These are phyloP conservation scores for Cheilosia variabilis DNA, from an alignment of 2,888 invertebrate genomes.

Conservation along the genomic window DNA sequence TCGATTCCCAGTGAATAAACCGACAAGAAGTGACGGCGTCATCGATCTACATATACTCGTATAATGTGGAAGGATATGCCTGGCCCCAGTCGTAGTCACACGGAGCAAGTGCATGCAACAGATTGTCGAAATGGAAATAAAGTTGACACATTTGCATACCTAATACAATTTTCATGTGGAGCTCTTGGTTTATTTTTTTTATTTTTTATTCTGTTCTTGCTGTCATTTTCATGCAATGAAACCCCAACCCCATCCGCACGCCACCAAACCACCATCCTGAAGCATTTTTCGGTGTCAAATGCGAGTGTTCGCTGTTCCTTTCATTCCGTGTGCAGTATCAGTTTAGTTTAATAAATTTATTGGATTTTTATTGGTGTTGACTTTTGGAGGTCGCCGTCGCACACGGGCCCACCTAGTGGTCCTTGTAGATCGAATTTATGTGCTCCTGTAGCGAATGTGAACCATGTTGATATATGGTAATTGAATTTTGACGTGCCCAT, in stretches of 20 bases:
- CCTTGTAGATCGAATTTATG: constrained; percentile 44
- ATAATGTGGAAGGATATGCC: constrained; percentile 18
- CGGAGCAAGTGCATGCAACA: constrained; percentile 76
- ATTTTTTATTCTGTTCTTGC: constrained; percentile 5
- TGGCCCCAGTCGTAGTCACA: neutral
- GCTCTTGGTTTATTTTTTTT: constrained; percentile 15
- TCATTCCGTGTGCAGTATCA: constrained; percentile 71
- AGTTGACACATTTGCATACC: constrained; percentile 83
- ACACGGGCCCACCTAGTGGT: neutral
- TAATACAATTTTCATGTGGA: constrained; percentile 80
- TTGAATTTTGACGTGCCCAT: constrained; percentile 63
- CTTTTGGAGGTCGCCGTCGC: constrained; percentile 51
- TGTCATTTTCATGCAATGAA: constrained; percentile 26
- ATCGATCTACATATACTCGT: constrained; percentile 38
- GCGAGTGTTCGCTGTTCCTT: constrained; percentile 14
- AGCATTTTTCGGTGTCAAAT: constrained; percentile 32
- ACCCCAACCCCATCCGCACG: neutral
- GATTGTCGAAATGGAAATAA: constrained; percentile 81
- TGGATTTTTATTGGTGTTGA: constrained; percentile 73
- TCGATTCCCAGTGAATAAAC: constrained; percentile 67
- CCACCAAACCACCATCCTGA: constrained; percentile 19
- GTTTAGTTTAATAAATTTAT: constrained; percentile 73
- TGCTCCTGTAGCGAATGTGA: constrained; percentile 58
- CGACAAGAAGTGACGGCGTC: constrained; percentile 66
- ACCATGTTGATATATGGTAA: constrained; percentile 65